Evolutionary conservation across 2,888 invertebrate species (phyloP).

Genomic region (Cartodere bifasciata): DNA sequence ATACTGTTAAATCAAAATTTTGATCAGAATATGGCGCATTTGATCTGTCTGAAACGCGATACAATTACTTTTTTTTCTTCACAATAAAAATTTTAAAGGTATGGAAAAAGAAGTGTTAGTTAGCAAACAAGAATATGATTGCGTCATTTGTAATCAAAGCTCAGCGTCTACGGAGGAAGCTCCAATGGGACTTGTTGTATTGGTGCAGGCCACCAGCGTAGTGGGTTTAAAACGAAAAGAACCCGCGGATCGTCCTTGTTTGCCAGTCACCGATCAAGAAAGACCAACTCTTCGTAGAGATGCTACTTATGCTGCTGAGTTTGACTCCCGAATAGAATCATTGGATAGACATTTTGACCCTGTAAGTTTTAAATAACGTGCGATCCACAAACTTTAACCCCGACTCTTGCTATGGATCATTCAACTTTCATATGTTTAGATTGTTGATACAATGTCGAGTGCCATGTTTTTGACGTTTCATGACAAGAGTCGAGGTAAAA

Average conservation of each 20-base stretch:
- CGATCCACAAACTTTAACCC: too few relatives aligned
- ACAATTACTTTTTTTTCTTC: too few relatives aligned
- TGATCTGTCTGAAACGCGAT: too few relatives aligned
- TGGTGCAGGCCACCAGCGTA: constrained; percentile 80
- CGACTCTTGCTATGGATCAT: too few relatives aligned
- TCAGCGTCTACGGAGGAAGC: constrained; percentile 71
- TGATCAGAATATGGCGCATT: too few relatives aligned
- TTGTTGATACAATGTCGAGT: too few relatives aligned
- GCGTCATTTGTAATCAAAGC: constrained; percentile 90
- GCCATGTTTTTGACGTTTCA: too few relatives aligned
- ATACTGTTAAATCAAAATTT: too few relatives aligned
- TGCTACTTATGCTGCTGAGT: constrained; percentile 59
- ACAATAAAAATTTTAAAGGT: too few relatives aligned
- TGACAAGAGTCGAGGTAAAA: too few relatives aligned
- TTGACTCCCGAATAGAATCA: constrained; percentile 64
- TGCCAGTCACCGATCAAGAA: constrained; percentile 55
- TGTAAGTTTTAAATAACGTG: constrained; percentile 42
- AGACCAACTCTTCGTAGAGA: constrained; percentile 42
- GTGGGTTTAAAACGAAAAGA: constrained; percentile 59
- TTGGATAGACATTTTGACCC: constrained; percentile 65
- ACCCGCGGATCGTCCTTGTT: constrained; percentile 41
- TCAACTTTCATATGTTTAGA: too few relatives aligned
- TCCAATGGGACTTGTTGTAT: constrained; percentile 79
- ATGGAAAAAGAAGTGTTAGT: constrained; percentile 41
- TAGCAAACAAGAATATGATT: constrained; percentile 67